Conservation (phyloP, 2,113 vertebrate genomes). For the Pachyramphus minor region DNA sequence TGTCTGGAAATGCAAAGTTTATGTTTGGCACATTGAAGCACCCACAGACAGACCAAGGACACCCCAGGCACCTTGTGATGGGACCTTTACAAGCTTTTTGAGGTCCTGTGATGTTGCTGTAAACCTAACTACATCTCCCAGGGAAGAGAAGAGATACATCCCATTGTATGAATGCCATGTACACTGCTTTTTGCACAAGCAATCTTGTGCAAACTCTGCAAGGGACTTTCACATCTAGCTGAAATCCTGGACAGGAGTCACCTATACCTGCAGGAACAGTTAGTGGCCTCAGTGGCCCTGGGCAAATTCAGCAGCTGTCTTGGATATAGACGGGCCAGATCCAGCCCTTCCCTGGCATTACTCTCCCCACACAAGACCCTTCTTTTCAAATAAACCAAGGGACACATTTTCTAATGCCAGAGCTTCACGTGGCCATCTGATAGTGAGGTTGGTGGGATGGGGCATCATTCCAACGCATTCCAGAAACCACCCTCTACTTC, state of each 20-base stretch:
- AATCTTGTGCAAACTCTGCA: not conserved
- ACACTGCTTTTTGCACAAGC: accelerated
- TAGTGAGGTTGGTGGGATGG: not conserved
- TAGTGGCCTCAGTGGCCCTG: not conserved
- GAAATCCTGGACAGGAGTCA: not conserved
- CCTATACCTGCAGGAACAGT: not conserved
- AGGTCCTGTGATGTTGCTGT: not conserved
- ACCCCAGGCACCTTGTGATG: not conserved
- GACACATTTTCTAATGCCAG: not conserved
- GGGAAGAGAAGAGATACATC: not conserved
- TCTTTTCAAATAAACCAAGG: not conserved
- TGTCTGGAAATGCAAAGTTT: constrained; percentile 30
- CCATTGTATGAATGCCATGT: accelerated
- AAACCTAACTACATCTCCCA: accelerated
- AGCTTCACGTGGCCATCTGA: not conserved
- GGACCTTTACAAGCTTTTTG: not conserved
- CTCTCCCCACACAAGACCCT: not conserved
- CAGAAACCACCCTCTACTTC: not conserved
- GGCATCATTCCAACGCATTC: not conserved
- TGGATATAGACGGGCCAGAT: not conserved
- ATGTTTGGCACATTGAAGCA: not conserved
- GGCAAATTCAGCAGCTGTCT: not conserved
- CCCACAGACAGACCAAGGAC: not conserved
- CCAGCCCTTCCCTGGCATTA: not conserved
- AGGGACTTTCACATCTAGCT: not conserved